phyloP scores from a whole-genome alignment of 2,113 vertebrate genomes.

The Myrmecobius fasciatus region DNA sequence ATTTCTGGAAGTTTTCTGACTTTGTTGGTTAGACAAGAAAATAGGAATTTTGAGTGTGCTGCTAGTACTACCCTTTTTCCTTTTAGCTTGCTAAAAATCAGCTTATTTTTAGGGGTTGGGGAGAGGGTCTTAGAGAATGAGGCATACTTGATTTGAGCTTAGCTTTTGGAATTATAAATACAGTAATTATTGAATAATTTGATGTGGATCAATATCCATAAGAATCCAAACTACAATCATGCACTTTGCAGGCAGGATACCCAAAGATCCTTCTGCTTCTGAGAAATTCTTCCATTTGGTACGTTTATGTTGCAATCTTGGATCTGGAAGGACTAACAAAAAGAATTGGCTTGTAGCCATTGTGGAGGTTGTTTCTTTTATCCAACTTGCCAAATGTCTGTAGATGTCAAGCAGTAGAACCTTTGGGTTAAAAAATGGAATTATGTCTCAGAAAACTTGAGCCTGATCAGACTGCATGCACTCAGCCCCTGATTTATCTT shows the following conservation, averaged over 20 bases:
- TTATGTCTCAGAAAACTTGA: not conserved
- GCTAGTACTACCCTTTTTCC: constrained; percentile 41
- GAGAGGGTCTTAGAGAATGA: not conserved
- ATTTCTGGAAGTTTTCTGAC: constrained; percentile 53
- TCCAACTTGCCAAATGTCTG: not conserved
- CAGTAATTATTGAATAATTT: not conserved
- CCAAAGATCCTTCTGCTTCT: not conserved
- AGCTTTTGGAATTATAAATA: not conserved
- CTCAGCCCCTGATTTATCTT: not conserved
- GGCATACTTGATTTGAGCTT: not conserved
- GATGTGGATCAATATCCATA: not conserved
- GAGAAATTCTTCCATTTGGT: not conserved
- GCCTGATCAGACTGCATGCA: not conserved
- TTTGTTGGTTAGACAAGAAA: constrained; percentile 37
- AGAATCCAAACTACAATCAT: not conserved
- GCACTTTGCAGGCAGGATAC: not conserved
- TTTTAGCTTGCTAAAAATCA: constrained; percentile 23
- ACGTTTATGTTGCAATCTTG: not conserved
- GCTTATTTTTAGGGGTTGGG: not conserved
- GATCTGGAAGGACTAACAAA: not conserved
- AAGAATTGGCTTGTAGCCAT: not conserved
- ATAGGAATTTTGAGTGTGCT: constrained; percentile 16
- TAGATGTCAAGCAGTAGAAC: not conserved
- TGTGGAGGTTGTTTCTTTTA: not conserved
- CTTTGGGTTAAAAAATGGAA: not conserved